A percentile compares a stretch with the other conserved stretches of the same genome.
These are phyloP conservation scores for Corvus hawaiiensis DNA, from an alignment of 2,113 vertebrate species.

Conservation along the genomic window DNA sequence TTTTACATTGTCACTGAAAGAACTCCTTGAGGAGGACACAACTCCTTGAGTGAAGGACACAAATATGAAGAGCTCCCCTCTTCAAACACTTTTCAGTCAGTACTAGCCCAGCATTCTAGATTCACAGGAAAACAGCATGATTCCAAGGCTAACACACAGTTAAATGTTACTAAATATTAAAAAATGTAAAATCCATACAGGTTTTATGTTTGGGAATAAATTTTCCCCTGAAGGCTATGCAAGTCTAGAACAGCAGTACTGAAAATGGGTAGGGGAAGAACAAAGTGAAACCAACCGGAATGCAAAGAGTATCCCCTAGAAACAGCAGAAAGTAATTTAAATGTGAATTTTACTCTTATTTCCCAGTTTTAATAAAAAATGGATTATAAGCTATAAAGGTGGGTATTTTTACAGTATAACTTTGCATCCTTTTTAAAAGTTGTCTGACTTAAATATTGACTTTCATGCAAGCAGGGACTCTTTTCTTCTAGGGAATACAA, in stretches of 20 bases:
- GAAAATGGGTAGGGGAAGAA: not conserved
- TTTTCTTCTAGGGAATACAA: not conserved
- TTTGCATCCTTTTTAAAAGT: constrained; percentile 4
- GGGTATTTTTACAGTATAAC: constrained; percentile 22
- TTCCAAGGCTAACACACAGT: not conserved
- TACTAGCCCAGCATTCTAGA: not conserved
- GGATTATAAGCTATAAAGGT: constrained; percentile 38
- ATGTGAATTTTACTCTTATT: constrained; percentile 7
- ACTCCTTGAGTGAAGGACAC: not conserved
- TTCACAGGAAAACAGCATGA: constrained; percentile 1
- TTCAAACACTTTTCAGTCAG: not conserved
- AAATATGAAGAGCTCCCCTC: not conserved
- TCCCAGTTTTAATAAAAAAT: constrained; percentile 56
- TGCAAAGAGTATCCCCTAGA: constrained; percentile 32
- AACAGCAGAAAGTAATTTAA: constrained; percentile 25
- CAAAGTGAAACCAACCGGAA: not conserved
- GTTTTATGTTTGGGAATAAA: constrained; percentile 4
- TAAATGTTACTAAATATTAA: not conserved
- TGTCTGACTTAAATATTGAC: constrained; percentile 42
- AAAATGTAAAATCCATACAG: not conserved
- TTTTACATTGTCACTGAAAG: not conserved
- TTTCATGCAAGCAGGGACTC: not conserved
- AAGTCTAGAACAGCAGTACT: not conserved
- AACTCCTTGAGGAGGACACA: not conserved
- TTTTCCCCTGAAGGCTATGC: not conserved